Percentiles rank a stretch among this genome's conserved stretches.
phyloP scores from a whole-genome alignment of 2,113 vertebrate genomes.

The Archilochus colubris region DNA sequence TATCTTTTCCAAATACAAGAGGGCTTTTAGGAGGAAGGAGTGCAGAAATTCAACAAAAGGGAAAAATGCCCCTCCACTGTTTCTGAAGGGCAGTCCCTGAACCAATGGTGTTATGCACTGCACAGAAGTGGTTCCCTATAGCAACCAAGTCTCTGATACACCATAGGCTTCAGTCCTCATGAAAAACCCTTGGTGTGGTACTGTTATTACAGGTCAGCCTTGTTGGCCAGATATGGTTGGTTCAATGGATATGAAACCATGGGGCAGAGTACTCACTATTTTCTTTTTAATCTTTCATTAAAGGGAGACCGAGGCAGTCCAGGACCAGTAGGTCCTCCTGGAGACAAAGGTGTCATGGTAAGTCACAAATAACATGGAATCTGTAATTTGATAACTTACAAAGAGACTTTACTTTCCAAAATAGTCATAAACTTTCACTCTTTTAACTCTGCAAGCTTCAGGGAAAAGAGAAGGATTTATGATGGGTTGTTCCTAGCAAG shows the following conservation, averaged over 20 bases:
- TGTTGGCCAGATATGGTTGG: background rate
- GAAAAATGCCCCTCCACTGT: background rate
- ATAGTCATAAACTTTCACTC: background rate
- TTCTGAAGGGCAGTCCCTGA: background rate
- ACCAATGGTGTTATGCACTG: background rate
- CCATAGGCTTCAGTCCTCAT: background rate
- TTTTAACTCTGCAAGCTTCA: background rate
- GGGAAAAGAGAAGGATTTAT: background rate
- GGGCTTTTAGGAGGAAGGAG: background rate
- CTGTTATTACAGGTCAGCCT: background rate
- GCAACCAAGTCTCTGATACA: background rate
- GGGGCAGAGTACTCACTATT: background rate
- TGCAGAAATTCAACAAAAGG: background rate
- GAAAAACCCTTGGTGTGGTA: background rate
- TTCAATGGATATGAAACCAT: background rate
- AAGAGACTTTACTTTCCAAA: background rate
- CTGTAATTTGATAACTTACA: background rate
- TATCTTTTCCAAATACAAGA: background rate
- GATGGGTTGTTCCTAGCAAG: background rate
- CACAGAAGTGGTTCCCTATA: background rate
- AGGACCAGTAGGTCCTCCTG: slow-evolving; percentile 88
- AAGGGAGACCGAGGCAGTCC: slow-evolving; percentile 93
- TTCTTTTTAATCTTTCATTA: slow-evolving; percentile 22
- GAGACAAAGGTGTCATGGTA: slow-evolving; percentile 91
- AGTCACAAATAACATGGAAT: slow-evolving; percentile 47